Base-by-base conservation (phyloP, 2,113 vertebrate species). In the Rhadina sibilatrix region DNA sequence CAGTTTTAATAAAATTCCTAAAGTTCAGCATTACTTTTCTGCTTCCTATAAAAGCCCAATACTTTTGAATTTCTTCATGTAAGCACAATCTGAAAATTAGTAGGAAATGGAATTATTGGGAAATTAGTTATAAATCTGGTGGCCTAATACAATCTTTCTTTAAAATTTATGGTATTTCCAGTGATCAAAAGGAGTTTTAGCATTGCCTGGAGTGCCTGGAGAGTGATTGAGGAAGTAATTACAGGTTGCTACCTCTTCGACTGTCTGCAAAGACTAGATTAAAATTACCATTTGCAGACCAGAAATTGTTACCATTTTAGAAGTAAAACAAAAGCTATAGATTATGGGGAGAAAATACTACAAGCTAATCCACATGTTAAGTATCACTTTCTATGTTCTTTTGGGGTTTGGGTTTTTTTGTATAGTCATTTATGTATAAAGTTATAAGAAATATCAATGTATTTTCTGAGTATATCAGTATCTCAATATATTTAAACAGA, bases 211-310 rank as follows among this genome's bases (percentile, higher is more conserved):
- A 96, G 96, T 96, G 89, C 87, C 97, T 95, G 90, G 87, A 20
- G 24, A 97, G 94, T 97, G 97, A 98, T 93, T 97, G 97, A 97
- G 93, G 94, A 97, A 97, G 95, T 97, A 97, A 98, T 98, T 97
- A 96, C 81, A 96, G 89, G 71, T 60, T 92, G 84, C 83, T 92
- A 64, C 90, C 76, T 94, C 90, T 96, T 89, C 87, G 81, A 94
- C 81, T 82, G 56, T 93, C 93, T 97, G 93, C 94, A 97, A 98
- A 96, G 87, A 93, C 54, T 31, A 82, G 85, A 97, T 97, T 97
- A 95, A 96, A 97, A 97, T 97, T 93, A 88, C 77, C 79, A 84
- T 96, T 96, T 94, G 80, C 57, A 90, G 80, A 70, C 65, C 82
- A 90, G 89, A 94, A 97, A 94, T 94, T 77, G 8, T 88, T 93